Conservation (phyloP, 2,888 invertebrate genomes). For the Allygus modestus region DNA sequence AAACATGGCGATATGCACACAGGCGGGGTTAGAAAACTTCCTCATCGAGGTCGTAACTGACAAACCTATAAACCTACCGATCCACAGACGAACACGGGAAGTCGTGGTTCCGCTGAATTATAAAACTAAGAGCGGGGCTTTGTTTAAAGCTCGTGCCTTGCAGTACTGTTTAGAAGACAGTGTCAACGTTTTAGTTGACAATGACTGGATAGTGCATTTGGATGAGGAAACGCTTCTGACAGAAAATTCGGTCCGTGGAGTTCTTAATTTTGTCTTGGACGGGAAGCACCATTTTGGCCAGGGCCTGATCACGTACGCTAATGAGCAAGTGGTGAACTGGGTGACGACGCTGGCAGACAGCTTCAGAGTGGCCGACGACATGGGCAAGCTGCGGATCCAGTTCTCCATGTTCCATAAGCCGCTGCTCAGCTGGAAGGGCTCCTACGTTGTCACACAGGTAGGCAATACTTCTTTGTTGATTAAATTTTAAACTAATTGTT, state of each 20-base stretch:
- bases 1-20: slow-evolving; percentile 91
- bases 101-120: slow-evolving; percentile 93
- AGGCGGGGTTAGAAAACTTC: slow-evolving; percentile 96
- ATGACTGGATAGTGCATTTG: slow-evolving; percentile 98
- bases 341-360: slow-evolving; percentile 97
- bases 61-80: slow-evolving; percentile 86
- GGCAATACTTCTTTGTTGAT: background rate
- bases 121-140: slow-evolving; percentile 92
- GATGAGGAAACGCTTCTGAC: slow-evolving; percentile 98
- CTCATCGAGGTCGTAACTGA: slow-evolving; percentile 98
- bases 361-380: slow-evolving; percentile 97
- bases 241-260: slow-evolving; percentile 92
- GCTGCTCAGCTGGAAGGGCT: slow-evolving; percentile 98
- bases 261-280: slow-evolving; percentile 95
- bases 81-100: slow-evolving; percentile 89
- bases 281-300: slow-evolving; percentile 98
- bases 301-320: slow-evolving; percentile 96
- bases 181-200: slow-evolving; percentile 90
- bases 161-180: slow-evolving; percentile 97
- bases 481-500: slow-evolving; percentile 70
- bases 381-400: slow-evolving; percentile 96
- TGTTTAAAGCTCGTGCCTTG: slow-evolving; percentile 95
- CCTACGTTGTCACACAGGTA: slow-evolving; percentile 97
- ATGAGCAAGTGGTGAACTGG: slow-evolving; percentile 98
- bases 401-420: slow-evolving; percentile 96